A percentile compares a stretch with the other conserved stretches of the same genome.
These are phyloP conservation scores for Pristionchus mayeri DNA, from an alignment of 2,888 invertebrate genomes.

Conservation along the genomic window DNA sequence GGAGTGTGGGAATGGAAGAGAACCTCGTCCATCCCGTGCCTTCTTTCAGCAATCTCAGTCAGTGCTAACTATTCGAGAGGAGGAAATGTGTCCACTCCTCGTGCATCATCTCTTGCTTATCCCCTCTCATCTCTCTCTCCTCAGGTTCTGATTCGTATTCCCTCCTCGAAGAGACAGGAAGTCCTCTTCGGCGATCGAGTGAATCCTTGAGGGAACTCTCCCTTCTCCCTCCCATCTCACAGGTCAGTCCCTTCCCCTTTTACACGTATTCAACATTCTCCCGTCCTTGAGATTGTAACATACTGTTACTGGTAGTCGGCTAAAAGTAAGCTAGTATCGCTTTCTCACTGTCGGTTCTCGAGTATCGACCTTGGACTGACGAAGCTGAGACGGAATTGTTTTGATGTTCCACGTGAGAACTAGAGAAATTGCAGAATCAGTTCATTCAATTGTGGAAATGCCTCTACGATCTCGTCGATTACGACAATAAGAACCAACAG, in stretches of 20 bases:
- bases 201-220: constrained; percentile 35
- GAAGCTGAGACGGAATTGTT: neutral
- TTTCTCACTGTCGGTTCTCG: neutral
- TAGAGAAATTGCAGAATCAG: constrained; percentile 78
- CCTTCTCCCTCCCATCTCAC: constrained; percentile 13
- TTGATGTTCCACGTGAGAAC: neutral
- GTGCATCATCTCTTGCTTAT: neutral
- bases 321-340: neutral
- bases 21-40: constrained; percentile 22
- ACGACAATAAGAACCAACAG: constrained; percentile 81
- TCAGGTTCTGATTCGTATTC: constrained; percentile 47
- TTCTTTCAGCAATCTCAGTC: constrained; percentile 12
- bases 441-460: constrained; percentile 93
- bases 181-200: constrained; percentile 22
- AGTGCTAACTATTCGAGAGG: too few species aligned
- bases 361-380: neutral
- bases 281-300: neutral
- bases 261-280: neutral
- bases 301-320: neutral
- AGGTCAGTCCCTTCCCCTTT: neutral
- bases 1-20: constrained; percentile 46
- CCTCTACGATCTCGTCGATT: constrained; percentile 86
- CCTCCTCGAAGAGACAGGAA: constrained; percentile 34
- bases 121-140: neutral
- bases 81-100: too few species aligned